A percentile compares a stretch with the other conserved stretches of the same genome.
phyloP scores from a whole-genome alignment of 2,888 invertebrate species.

The Mechanitis messenoides region DNA sequence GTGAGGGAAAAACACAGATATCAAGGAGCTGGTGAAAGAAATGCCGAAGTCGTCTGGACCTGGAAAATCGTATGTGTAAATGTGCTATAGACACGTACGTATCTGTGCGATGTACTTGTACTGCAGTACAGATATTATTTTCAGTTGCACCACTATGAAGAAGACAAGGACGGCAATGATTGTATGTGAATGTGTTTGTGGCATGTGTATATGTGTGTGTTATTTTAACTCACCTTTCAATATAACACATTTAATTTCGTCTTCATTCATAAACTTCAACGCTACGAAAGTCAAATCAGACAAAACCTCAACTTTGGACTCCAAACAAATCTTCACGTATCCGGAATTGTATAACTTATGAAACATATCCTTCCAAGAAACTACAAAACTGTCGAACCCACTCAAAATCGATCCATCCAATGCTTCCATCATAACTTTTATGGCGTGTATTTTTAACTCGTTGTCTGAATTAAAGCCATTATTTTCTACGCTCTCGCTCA shows the following conservation, averaged over 20 bases:
- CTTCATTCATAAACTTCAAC: conserved; percentile 30
- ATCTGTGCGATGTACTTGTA: too few relatives aligned
- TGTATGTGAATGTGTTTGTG: too few relatives aligned
- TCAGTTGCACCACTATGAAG: too few relatives aligned
- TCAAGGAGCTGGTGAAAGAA: conserved; percentile 35
- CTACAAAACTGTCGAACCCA: conserved; percentile 7
- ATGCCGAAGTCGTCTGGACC: conserved; percentile 20
- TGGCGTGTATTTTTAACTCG: conserved; percentile 22
- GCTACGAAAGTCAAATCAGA: conserved; percentile 39
- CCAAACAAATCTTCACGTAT: conserved; percentile 16
- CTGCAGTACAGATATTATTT: too few relatives aligned
- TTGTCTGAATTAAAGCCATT: conserved; percentile 29
- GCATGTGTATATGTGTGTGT: background rate
- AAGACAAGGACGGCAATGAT: too few relatives aligned
- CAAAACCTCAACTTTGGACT: conserved; percentile 31
- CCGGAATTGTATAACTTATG: conserved; percentile 16
- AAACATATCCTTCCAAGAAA: conserved; percentile 15
- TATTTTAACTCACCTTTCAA: conserved; percentile 12
- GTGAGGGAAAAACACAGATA: conserved; percentile 34
- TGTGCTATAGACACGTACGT: too few relatives aligned
- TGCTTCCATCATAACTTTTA: conserved; percentile 31
- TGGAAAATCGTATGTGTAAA: background rate
- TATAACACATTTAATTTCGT: conserved; percentile 29
- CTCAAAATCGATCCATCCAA: conserved; percentile 15
- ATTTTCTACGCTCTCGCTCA: conserved; percentile 35